Evolutionary conservation across 2,113 vertebrate species (phyloP).

Genomic region (Cyanoderma ruficeps): DNA sequence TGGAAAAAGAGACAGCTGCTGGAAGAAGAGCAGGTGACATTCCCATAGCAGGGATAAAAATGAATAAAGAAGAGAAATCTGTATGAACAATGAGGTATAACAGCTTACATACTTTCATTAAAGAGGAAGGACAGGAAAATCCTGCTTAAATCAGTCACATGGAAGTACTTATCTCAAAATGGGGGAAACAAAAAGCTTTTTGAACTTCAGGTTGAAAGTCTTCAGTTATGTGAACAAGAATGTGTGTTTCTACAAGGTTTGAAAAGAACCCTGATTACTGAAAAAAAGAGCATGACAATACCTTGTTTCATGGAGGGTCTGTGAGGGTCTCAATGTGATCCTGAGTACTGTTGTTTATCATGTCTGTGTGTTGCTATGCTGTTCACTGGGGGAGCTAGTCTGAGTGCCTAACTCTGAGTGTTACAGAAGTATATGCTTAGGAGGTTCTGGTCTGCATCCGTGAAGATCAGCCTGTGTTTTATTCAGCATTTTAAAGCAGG

Average conservation of each 20-base stretch:
- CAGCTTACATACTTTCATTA: not conserved
- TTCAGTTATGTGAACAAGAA: not conserved
- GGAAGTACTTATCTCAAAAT: not conserved
- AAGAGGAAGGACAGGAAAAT: not conserved
- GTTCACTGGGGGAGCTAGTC: not conserved
- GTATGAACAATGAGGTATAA: not conserved
- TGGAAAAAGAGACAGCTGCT: constrained; percentile 28
- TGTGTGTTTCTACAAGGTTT: not conserved
- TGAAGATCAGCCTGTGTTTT: not conserved
- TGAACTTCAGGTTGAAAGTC: not conserved
- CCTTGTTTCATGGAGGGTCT: not conserved
- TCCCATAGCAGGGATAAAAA: constrained; percentile 16
- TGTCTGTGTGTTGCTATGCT: not conserved
- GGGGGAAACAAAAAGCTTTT: not conserved
- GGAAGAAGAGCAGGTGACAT: constrained; percentile 5
- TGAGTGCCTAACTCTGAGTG: not conserved
- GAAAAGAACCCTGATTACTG: not conserved
- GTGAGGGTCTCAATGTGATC: not conserved
- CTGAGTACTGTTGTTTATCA: not conserved
- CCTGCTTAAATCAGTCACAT: not conserved
- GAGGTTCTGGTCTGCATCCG: not conserved
- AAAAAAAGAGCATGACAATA: not conserved
- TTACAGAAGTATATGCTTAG: not conserved
- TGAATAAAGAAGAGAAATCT: not conserved
- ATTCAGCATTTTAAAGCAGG: not conserved